Evolutionary conservation across 2,797 vertebrate species (phyloP).

Genomic region (Sebastes baramenuke): DNA sequence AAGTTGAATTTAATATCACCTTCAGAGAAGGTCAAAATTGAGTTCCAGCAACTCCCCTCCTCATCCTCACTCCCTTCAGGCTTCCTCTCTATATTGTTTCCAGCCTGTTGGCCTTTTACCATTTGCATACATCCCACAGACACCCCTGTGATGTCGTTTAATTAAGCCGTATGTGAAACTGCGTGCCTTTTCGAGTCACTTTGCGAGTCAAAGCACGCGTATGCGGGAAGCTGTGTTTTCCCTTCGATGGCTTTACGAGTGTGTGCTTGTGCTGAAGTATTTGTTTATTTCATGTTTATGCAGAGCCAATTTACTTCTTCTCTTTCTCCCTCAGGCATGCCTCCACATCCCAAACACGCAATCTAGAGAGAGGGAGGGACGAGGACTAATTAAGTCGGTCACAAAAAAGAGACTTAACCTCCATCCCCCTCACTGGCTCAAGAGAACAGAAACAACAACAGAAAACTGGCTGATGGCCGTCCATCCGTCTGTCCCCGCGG

Average conservation of each 20-base stretch:
- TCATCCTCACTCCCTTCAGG: background rate
- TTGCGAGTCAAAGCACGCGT: slow-evolving; percentile 6
- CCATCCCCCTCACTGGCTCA: slow-evolving; percentile 1
- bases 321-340: background rate
- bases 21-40: background rate
- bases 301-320: slow-evolving; percentile 21
- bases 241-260: background rate
- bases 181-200: slow-evolving; percentile 9
- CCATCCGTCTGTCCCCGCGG: slow-evolving; percentile 17
- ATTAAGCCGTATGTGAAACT: slow-evolving; percentile 27
- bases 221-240: background rate
- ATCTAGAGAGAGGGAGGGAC: background rate
- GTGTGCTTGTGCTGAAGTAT: slow-evolving; percentile 10
- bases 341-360: background rate
- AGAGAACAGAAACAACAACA: slow-evolving; percentile 24
- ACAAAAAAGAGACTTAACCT: slow-evolving; percentile 18
- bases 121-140: slow-evolving; percentile 15
- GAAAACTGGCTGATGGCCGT: slow-evolving; percentile 4
- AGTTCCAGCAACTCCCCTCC: background rate
- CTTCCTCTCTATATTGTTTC: background rate
- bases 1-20: background rate
- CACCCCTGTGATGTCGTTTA: slow-evolving; percentile 20
- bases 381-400: slow-evolving; percentile 26
- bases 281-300: slow-evolving; percentile 45
- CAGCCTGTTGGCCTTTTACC: background rate